Percentiles rank a stretch among this genome's conserved stretches.
Evolutionary conservation across 2,113 vertebrate genomes (phyloP).

Genomic region (Pelecanoides urinatrix): DNA sequence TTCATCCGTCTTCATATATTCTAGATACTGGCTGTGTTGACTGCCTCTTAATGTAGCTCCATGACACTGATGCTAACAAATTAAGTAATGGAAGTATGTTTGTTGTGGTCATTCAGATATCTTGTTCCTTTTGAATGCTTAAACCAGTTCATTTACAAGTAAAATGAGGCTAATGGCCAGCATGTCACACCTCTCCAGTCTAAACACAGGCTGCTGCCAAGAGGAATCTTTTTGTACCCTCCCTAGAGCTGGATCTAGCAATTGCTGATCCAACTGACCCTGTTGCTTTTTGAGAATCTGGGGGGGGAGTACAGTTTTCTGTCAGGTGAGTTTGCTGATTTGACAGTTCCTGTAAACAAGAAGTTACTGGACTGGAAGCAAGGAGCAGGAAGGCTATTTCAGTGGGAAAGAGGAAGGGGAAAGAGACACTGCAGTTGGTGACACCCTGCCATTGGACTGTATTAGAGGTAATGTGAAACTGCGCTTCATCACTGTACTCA

Average conservation of each 20-base stretch:
- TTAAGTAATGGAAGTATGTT: neutral
- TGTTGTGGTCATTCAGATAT: neutral
- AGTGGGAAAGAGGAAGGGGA: neutral
- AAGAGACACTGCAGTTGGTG: neutral
- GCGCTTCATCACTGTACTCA: fast-evolving
- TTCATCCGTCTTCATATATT: neutral
- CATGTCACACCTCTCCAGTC: neutral
- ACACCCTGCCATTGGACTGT: neutral
- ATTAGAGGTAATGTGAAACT: neutral
- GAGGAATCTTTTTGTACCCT: neutral
- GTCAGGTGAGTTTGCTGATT: neutral
- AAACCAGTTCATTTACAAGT: neutral
- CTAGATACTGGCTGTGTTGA: neutral
- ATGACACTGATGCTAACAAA: neutral
- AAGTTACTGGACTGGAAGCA: neutral
- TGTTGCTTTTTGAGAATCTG: neutral
- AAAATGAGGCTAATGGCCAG: neutral
- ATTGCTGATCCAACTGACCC: neutral
- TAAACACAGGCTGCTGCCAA: neutral
- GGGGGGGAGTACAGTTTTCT: neutral
- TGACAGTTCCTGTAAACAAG: neutral
- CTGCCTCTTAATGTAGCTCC: neutral
- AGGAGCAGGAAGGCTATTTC: neutral
- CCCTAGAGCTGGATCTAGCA: neutral
- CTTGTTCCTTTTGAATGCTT: neutral